A percentile compares a stretch with the other conserved stretches of the same genome.
phyloP scores from a whole-genome alignment of 2,888 invertebrate species.

The Taenaris catops region DNA sequence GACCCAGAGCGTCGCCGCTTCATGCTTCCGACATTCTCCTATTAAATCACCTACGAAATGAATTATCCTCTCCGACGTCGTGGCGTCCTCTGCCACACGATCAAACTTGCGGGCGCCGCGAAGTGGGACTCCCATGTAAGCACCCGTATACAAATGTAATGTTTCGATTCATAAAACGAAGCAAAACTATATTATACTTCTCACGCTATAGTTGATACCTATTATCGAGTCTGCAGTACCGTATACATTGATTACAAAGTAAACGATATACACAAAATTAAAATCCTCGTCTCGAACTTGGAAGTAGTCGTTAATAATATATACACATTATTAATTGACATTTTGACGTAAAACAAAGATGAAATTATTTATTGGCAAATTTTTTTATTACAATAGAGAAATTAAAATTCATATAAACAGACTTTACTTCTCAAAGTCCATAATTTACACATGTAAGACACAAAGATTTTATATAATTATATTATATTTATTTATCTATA shows the following conservation, averaged over 20 bases:
- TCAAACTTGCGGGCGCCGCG: constrained; percentile 31
- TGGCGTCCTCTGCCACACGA: background rate
- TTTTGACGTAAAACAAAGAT: constrained; percentile 28
- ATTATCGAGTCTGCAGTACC: constrained; percentile 41
- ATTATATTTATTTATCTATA: no score
- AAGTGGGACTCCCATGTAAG: constrained; percentile 26
- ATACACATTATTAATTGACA: constrained; percentile 44
- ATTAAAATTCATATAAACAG: no score
- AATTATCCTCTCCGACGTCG: background rate
- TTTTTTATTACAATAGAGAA: constrained; percentile 19
- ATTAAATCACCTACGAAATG: background rate
- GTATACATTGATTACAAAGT: constrained; percentile 24
- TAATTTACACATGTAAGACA: no score
- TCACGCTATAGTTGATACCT: constrained; percentile 40
- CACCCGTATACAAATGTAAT: constrained; percentile 15
- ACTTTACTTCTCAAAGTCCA: no score
- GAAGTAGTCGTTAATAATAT: constrained; percentile 28
- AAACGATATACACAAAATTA: constrained; percentile 13
- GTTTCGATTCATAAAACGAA: constrained; percentile 21
- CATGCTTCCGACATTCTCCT: background rate
- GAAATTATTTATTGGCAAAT: constrained; percentile 28
- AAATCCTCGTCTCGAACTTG: constrained; percentile 30
- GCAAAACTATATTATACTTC: constrained; percentile 70
- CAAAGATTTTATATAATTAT: no score
- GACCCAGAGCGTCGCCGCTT: constrained; percentile 5